A percentile compares a stretch with the other conserved stretches of the same genome.
Conservation (phyloP, 2,888 invertebrate species). For the Napeogenes sylphis region DNA sequence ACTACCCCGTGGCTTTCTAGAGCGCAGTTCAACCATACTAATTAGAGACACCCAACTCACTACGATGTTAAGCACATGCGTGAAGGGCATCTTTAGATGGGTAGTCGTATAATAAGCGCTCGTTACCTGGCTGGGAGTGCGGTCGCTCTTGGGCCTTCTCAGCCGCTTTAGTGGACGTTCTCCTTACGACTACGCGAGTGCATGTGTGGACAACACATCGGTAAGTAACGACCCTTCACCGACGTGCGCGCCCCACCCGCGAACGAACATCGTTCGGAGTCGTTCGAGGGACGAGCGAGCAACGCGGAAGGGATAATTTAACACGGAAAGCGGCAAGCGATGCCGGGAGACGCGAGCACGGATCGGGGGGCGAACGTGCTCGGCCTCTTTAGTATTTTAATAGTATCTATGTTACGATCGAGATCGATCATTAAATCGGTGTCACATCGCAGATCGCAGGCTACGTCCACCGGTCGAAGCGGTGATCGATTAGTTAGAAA, state of each 20-base stretch:
- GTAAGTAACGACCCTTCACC: constrained; percentile 60
- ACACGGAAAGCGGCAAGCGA: constrained; percentile 73
- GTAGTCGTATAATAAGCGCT: constrained; percentile 65
- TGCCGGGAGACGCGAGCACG: constrained; percentile 61
- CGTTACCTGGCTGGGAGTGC: constrained; percentile 78
- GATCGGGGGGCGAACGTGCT: constrained; percentile 67
- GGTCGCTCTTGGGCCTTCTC: constrained; percentile 78
- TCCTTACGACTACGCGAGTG: constrained; percentile 78
- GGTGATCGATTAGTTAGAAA: constrained; percentile 64
- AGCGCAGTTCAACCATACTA: constrained; percentile 66
- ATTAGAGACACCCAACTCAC: constrained; percentile 56
- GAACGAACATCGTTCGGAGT: constrained; percentile 35
- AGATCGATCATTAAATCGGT: constrained; percentile 3
- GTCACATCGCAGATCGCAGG: constrained; percentile 57
- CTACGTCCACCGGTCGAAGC: constrained; percentile 61
- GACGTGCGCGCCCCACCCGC: constrained; percentile 50
- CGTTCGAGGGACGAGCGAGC: constrained; percentile 58
- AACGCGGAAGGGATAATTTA: constrained; percentile 49
- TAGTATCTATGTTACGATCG: constrained; percentile 14
- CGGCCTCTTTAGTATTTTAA: constrained; percentile 33
- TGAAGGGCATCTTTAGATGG: constrained; percentile 56
- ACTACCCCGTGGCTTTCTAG: constrained; percentile 42
- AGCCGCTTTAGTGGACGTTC: constrained; percentile 78
- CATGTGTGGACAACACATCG: constrained; percentile 77
- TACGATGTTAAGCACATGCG: constrained; percentile 66